Conservation (phyloP, 2,888 invertebrate species). For the Liodrosophila aerea region DNA sequence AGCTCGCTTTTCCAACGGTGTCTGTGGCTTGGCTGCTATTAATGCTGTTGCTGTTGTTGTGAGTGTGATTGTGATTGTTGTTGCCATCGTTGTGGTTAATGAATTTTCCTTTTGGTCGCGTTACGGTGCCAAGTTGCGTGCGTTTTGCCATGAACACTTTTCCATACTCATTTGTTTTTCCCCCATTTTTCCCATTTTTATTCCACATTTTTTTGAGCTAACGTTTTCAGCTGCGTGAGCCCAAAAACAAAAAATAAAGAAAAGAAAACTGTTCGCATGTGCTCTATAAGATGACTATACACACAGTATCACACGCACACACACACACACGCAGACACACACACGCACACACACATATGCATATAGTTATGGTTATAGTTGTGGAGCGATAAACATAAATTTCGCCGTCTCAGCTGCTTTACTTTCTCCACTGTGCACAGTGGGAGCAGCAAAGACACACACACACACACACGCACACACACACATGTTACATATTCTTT, state of each 20-base stretch:
- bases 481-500: too few species aligned
- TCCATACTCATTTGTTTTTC: constrained; percentile 55
- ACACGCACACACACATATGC: constrained; percentile 9
- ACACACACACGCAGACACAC: constrained; percentile 20
- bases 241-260: constrained; percentile 27
- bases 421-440: constrained; percentile 54
- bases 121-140: constrained; percentile 52
- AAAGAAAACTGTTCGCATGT: constrained; percentile 50
- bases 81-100: constrained; percentile 38
- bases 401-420: constrained; percentile 64
- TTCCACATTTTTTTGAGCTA: neutral
- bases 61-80: too few species aligned
- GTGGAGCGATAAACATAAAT: constrained; percentile 65
- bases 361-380: constrained; percentile 43
- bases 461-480: neutral
- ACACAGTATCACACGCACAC: constrained; percentile 20
- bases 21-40: constrained; percentile 41
- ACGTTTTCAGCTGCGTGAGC: constrained; percentile 54
- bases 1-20: constrained; percentile 10
- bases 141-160: constrained; percentile 62
- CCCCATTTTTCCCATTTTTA: neutral
- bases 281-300: constrained; percentile 27
- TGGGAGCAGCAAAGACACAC: neutral
- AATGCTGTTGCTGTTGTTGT: constrained; percentile 30
- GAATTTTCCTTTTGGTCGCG: constrained; percentile 42